Evolutionary conservation across 2,888 invertebrate genomes (phyloP), one percentile per base, ranked within the genome.

Genomic region (Protophormia terraenovae): DNA sequence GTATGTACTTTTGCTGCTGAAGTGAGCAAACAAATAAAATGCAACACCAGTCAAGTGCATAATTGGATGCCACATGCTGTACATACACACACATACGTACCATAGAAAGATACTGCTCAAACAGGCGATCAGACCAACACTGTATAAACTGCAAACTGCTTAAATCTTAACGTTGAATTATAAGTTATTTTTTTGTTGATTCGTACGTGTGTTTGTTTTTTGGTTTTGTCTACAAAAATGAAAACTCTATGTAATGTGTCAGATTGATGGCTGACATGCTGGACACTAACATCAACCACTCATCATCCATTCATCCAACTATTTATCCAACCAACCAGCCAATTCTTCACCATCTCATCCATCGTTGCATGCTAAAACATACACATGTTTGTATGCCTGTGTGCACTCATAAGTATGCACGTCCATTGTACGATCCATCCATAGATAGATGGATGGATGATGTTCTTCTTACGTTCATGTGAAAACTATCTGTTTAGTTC

Each of bases 211-310:
- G 82, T 77, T 67, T 67, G 50, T 71, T 71, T 19, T 69, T 77
- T 76, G 76, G 76, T 71, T 77, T 76, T 83, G 76, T 77, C 76
- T 71, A 77, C 71, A 76, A 76, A 83, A 83, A 76, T 64, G 53
- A 62, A 82, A 76, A 82, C 75, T 82, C 41, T 83, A 58, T 85
- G 85, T 85, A 75, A 78, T 71, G 85, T 85, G 85, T 85, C 85
- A 85, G 85, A 85, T 85, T 85, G 85, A 85, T 85, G 85, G 85
- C 82, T 85, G 85, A 85, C 85, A 85, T 85, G 82, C 78, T 85
- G 85, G 85, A 85, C 85, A 82, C 82, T 79, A 85, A 85, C 85
- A 85, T 85, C 82, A 82, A 53, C 85, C 82, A 85, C 85, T 82
- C 85, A 82, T 85, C 82, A 85, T 85, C 78, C 75, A 58, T 75